Base-by-base conservation (phyloP, 2,888 invertebrate species). In the Nephrotoma guestfalica region DNA sequence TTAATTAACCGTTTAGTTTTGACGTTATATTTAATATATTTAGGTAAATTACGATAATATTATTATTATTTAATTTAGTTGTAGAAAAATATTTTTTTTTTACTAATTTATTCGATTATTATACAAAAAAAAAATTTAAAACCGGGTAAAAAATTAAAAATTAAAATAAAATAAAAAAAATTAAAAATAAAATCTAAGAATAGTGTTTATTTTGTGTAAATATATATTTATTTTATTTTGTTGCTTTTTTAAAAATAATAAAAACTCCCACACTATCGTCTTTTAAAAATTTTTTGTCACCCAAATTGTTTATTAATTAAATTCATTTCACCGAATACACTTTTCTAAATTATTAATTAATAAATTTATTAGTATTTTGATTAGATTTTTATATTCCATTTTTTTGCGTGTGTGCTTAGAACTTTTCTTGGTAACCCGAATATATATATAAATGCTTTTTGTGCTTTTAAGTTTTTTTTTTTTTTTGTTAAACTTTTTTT, bases 261-360 rank as follows among this genome's bases (percentile, higher is more conserved):
- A 71, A 57, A 71, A 71, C 84, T 84, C 84, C 84, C 84, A 84
- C 84, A 84, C 84, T 84, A 41, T 84, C 84, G 41, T 71, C 41
- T 41, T 84, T 84, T 85, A 45, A 43, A 15, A 85, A 85, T 85
- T 85, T 85, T 85, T 85, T 86, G 86, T 86, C 86, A 86, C 86
- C 86, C 86, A 43, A 86, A 57, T 86, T 57, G 85, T 86, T 86
- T 85, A 71, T 42, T 41, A 41, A 85, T 57, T 57, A 88, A 88
- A 88, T 88, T 88, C 89, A 89, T 89, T 89, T 89, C 89, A 89
- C 89, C 89, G 89, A 88, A 88, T 88, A 88, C 88, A 89, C 87
- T 88, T 88, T 88, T 88, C 88, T 87, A 88, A 88, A 88, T 88
- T 88, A 86, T 86, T 85, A 85, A 43, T 85, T 85, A 85, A 42